phyloP scores from a whole-genome alignment of 2,888 invertebrate genomes.

The Zaprionus bogoriensis region DNA sequence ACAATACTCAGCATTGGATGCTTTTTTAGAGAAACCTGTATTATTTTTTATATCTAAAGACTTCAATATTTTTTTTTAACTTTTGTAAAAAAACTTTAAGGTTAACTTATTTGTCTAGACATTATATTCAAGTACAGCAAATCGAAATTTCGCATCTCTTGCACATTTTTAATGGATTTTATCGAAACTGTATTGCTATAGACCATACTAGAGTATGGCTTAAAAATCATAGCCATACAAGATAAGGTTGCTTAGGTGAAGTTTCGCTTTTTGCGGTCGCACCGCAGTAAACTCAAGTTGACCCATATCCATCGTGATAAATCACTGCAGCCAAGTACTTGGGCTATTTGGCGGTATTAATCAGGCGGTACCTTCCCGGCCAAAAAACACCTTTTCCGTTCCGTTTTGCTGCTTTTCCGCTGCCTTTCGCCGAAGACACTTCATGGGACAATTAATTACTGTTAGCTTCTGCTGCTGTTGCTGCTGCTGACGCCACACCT shows the following conservation, averaged over 20 bases:
- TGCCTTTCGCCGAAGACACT: conserved; percentile 37
- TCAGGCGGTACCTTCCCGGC: not conserved
- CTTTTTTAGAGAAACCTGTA: no score
- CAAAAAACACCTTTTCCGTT: not conserved
- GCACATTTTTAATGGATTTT: not conserved
- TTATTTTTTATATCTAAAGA: no score
- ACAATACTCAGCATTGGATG: no score
- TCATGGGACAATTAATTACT: conserved; percentile 71
- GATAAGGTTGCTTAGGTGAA: not conserved
- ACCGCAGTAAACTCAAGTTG: not conserved
- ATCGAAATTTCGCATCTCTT: no score
- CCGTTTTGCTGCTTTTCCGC: conserved; percentile 4
- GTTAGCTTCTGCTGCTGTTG: conserved; percentile 53
- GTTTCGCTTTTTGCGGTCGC: no score
- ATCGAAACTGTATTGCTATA: no score
- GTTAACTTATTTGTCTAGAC: no score
- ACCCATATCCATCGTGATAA: not conserved
- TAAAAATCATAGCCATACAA: no score
- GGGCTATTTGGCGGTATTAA: not conserved
- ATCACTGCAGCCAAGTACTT: not conserved
- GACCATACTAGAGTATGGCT: no score
- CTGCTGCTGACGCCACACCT: conserved; percentile 70
- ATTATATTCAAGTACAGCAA: no score
- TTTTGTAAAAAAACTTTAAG: no score
- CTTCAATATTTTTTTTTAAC: no score